Conservation (phyloP, 2,113 vertebrate genomes). For the Microtus richardsoni region DNA sequence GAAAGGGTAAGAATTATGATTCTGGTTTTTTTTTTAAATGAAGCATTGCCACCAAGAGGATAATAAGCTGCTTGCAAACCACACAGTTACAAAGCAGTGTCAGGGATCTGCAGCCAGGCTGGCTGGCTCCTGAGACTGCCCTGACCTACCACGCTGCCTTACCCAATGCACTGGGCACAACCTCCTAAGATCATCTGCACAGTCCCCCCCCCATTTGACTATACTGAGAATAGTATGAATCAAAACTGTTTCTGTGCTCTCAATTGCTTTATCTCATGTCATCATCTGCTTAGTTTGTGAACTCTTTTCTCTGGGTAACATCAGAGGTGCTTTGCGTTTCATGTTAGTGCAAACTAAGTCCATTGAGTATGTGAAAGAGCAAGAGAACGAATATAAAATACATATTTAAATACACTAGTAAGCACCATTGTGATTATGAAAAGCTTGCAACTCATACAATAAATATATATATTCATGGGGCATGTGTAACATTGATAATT, state of each 20-base stretch:
- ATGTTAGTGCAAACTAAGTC: constrained; percentile 56
- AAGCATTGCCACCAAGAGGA: neutral
- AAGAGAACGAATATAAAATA: constrained; percentile 3
- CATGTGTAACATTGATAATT: constrained; percentile 2
- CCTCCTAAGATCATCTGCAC: neutral
- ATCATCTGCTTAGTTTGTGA: neutral
- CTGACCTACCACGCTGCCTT: neutral
- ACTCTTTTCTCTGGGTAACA: neutral
- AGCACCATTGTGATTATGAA: constrained; percentile 20
- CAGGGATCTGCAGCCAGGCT: neutral
- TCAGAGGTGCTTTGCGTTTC: neutral
- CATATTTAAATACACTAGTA: constrained; percentile 60
- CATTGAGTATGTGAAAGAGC: constrained; percentile 12
- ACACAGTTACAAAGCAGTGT: neutral
- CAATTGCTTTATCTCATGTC: neutral
- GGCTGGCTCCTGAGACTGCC: neutral
- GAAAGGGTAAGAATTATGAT: neutral
- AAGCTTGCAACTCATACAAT: neutral
- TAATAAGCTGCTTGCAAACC: neutral
- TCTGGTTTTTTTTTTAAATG: neutral
- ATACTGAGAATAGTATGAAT: neutral
- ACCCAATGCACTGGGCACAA: fast-evolving
- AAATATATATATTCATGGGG: neutral
- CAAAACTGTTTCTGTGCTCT: neutral
- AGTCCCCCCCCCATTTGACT: neutral